Evolutionary conservation across 2,113 vertebrate genomes (phyloP).

Genomic region (Actenoides lindsayi): DNA sequence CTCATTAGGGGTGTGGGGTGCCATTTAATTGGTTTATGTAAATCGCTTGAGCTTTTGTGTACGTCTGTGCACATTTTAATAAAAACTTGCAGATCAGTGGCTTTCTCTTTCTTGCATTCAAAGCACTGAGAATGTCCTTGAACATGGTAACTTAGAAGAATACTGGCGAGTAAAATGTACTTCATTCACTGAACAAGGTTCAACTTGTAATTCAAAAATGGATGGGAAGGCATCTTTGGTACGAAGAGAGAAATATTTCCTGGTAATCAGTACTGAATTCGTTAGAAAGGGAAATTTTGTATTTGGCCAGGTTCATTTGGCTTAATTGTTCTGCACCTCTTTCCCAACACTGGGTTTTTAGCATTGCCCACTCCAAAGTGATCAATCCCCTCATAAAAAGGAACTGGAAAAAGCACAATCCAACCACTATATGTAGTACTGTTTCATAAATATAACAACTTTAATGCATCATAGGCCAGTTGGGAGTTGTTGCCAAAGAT

Average conservation of each 20-base stretch:
- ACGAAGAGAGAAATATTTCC: neutral
- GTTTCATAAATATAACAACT: neutral
- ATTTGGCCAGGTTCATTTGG: neutral
- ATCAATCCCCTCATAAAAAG: neutral
- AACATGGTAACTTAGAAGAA: neutral
- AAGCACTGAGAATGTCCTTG: neutral
- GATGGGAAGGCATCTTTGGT: neutral
- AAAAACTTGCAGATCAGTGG: neutral
- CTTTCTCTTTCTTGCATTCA: neutral
- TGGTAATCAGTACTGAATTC: neutral
- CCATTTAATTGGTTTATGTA: slow-evolving; percentile 29
- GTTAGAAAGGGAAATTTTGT: neutral
- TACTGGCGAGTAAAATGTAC: neutral
- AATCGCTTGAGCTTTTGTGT: neutral
- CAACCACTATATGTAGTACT: neutral
- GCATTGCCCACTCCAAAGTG: fast-evolving
- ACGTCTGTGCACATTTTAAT: neutral
- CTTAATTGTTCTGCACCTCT: neutral
- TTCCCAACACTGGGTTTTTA: neutral
- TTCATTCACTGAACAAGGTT: neutral
- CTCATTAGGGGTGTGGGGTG: neutral
- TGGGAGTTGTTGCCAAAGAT: neutral
- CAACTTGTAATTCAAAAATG: neutral
- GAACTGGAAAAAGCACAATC: neutral
- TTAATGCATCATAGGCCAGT: neutral